Conservation (phyloP, 2,113 vertebrate genomes). For the Sminthopsis crassicaudata region DNA sequence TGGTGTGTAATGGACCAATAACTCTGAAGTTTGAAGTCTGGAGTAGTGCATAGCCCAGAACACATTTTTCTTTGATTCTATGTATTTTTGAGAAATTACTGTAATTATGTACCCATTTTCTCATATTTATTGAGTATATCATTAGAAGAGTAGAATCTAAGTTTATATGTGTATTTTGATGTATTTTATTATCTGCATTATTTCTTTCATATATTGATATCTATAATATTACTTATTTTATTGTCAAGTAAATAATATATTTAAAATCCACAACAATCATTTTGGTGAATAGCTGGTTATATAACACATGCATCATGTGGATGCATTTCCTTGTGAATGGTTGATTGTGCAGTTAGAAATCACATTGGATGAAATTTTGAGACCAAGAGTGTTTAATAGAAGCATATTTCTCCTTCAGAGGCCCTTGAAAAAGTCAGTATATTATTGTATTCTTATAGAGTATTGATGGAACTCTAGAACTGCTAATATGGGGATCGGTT, state of each 20-base stretch:
- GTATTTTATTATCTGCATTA: not conserved
- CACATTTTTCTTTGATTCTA: not conserved
- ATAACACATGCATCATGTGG: no score
- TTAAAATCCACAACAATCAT: not conserved
- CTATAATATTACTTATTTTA: not conserved
- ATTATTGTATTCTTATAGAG: not conserved
- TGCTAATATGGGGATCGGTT: not conserved
- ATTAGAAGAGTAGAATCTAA: no score
- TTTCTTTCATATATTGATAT: not conserved
- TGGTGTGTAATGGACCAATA: not conserved
- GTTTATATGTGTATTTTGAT: not conserved
- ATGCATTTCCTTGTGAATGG: no score
- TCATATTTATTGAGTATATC: not conserved
- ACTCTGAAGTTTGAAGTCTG: not conserved
- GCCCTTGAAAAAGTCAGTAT: no score
- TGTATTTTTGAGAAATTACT: not conserved
- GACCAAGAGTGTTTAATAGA: no score
- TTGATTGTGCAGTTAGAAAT: no score
- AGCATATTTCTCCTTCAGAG: no score
- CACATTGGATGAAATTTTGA: no score
- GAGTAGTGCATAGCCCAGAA: not conserved
- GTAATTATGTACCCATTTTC: not conserved
- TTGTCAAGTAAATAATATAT: not conserved
- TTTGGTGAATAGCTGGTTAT: not conserved
- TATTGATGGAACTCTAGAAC: not conserved